These are phyloP conservation scores for Deroptyus accipitrinus DNA, from an alignment of 2,113 vertebrate genomes.

Conservation along the genomic window DNA sequence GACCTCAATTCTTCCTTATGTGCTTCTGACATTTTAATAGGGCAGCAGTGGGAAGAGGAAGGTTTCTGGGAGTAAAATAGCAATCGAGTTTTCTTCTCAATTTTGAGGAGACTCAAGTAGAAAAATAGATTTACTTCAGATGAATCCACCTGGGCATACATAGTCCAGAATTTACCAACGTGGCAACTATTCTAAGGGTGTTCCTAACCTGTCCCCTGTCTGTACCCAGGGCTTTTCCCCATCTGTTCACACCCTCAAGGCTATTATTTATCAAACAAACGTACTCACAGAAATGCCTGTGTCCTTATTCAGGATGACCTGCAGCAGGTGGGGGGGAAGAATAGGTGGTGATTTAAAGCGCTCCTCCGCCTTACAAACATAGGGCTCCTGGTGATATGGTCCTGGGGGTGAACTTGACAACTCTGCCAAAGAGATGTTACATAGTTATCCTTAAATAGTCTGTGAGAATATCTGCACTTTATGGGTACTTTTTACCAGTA, in stretches of 20 bases:
- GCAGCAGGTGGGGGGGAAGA: conserved; percentile 93
- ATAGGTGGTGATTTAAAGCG: conserved; percentile 89
- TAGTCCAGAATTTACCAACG: not conserved
- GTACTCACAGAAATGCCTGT: conserved; percentile 92
- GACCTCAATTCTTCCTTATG: not conserved
- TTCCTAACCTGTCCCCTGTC: not conserved
- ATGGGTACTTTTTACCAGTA: not conserved
- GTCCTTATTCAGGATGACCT: conserved; percentile 98
- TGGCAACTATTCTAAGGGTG: not conserved
- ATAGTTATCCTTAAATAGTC: not conserved
- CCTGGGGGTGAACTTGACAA: conserved; percentile 95
- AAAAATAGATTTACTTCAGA: not conserved
- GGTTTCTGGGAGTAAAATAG: not conserved
- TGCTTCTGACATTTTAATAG: not conserved
- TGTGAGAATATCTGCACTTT: not conserved
- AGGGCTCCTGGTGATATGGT: conserved; percentile 92
- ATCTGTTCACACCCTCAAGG: not conserved
- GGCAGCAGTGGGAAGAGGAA: not conserved
- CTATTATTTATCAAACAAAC: not conserved
- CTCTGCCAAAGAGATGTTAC: conserved; percentile 73
- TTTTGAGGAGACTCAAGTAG: not conserved
- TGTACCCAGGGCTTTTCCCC: not conserved
- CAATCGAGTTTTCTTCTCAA: not conserved
- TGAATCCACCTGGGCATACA: not conserved
- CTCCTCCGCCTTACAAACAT: conserved; percentile 86